Percentiles rank a stretch among this genome's conserved stretches.
phyloP scores from a whole-genome alignment of 2,888 invertebrate species.

The Yponomeuta evonymella region DNA sequence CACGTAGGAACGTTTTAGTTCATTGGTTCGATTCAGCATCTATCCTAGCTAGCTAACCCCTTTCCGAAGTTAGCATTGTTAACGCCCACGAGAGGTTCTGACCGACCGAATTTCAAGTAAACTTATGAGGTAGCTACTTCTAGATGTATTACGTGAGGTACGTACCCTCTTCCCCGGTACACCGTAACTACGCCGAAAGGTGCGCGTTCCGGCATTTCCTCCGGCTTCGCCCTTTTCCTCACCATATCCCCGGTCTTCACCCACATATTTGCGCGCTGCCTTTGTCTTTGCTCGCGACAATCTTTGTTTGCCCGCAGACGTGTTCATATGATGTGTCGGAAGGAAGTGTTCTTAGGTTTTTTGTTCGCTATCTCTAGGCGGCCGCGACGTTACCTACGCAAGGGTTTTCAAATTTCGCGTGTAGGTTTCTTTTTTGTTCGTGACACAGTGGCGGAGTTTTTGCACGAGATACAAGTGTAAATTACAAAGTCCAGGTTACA shows the following conservation, averaged over 20 bases:
- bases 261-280: not conserved
- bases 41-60: too few species aligned
- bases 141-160: slow-evolving; percentile 15
- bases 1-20: too few species aligned
- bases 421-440: not conserved
- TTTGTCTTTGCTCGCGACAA: not conserved
- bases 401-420: not conserved
- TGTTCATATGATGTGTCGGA: not conserved
- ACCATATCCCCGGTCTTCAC: slow-evolving; percentile 24
- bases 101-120: not conserved
- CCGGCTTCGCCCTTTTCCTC: slow-evolving; percentile 32
- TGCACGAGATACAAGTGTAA: not conserved
- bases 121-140: not conserved
- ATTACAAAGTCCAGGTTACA: too few species aligned
- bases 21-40: too few species aligned
- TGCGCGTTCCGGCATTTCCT: slow-evolving; percentile 30
- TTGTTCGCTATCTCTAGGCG: slow-evolving; percentile 35
- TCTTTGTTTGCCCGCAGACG: slow-evolving; percentile 16
- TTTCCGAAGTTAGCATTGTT: too few species aligned
- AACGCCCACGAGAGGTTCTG: not conserved
- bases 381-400: slow-evolving; percentile 25
- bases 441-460: not conserved
- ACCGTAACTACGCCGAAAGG: slow-evolving; percentile 59
- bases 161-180: slow-evolving; percentile 62
- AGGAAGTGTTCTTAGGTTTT: not conserved